Conservation (phyloP, 2,888 invertebrate genomes). For the Amitus sp. region DNA sequence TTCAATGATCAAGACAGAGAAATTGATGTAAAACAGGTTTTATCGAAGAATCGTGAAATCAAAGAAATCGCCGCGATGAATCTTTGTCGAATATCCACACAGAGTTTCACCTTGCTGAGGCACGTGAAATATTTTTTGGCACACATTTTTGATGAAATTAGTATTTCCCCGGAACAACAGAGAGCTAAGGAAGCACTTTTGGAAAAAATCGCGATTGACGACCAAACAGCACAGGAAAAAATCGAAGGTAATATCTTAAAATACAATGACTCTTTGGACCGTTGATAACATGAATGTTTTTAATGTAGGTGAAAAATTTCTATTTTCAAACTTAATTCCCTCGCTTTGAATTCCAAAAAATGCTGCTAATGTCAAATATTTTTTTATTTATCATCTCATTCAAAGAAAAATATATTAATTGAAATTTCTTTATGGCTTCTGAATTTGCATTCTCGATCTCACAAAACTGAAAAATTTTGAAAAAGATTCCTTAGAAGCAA, state of each 20-base stretch:
- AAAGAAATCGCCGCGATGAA: not conserved
- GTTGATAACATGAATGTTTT: too few relatives aligned
- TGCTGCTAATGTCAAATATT: too few relatives aligned
- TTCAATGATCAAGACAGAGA: not conserved
- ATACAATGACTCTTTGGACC: too few relatives aligned
- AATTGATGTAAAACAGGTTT: not conserved
- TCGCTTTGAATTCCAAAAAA: too few relatives aligned
- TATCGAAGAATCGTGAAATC: not conserved
- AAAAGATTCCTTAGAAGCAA: too few relatives aligned
- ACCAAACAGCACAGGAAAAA: conserved; percentile 19
- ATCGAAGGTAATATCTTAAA: conserved; percentile 18
- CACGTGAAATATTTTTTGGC: conserved; percentile 40
- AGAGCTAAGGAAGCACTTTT: conserved; percentile 24
- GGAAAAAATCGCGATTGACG: conserved; percentile 12
- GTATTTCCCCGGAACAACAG: conserved; percentile 26
- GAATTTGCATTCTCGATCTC: too few relatives aligned
- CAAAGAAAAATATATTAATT: too few relatives aligned
- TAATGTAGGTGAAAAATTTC: too few relatives aligned
- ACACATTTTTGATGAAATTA: conserved; percentile 25
- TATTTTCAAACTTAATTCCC: too few relatives aligned
- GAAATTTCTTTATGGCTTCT: too few relatives aligned
- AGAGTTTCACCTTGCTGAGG: conserved; percentile 19
- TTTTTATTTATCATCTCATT: too few relatives aligned
- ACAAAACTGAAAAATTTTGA: too few relatives aligned
- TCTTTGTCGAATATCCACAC: not conserved